phyloP scores from a whole-genome alignment of 2,888 invertebrate species.

The Hermodice carunculata region DNA sequence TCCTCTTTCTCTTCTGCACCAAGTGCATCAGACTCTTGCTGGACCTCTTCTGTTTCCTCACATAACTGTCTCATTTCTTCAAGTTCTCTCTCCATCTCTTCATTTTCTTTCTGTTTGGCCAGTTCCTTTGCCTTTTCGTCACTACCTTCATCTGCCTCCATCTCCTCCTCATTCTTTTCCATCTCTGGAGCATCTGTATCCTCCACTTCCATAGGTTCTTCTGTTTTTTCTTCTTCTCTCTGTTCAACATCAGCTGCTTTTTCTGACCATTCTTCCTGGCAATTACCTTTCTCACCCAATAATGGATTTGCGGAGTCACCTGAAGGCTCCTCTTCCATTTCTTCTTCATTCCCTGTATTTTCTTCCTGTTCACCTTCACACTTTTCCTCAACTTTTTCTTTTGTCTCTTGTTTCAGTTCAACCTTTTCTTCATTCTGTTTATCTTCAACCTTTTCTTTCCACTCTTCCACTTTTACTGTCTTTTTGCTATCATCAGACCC shows the following conservation, averaged over 20 bases:
- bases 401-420: neutral
- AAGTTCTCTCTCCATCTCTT: neutral
- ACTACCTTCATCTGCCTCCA: neutral
- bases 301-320: too few relatives aligned
- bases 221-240: neutral
- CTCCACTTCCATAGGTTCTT: neutral
- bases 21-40: neutral
- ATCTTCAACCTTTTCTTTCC: neutral
- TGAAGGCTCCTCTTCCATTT: too few relatives aligned
- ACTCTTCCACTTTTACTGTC: neutral
- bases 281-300: too few relatives aligned
- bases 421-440: neutral
- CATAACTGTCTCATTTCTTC: neutral
- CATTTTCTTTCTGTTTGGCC: neutral
- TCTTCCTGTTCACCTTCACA: neutral
- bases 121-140: neutral
- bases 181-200: neutral
- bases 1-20: neutral
- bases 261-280: too few relatives aligned
- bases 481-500: neutral
- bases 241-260: neutral
- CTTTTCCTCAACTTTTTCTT: neutral
- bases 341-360: neutral
- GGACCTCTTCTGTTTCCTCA: neutral
- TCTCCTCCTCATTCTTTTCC: neutral